Evolutionary conservation across 2,888 invertebrate species (phyloP), one percentile per base, ranked within the genome.

Genomic region (Microctonus hyperodae): DNA sequence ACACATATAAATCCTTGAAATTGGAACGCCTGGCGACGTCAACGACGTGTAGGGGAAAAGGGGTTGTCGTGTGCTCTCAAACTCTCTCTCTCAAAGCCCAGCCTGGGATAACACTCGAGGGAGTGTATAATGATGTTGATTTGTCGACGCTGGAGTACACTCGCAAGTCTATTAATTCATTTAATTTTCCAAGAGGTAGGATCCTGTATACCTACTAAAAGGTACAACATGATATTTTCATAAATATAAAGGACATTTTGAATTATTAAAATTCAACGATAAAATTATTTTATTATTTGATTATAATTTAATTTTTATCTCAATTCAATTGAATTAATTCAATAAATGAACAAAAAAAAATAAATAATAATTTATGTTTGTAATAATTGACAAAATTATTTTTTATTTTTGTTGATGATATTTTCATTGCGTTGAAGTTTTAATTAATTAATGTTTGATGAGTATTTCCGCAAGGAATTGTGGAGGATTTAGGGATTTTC

Each of bases 1-100:
- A 55, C 56, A 64, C 44, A 63, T 63, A 64, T 64, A 64, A 56
- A 56, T 64, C 55, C 63, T 64, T 55, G 63, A 64, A 62, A 62
- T 62, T 62, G 62, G 62, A 62, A 62, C 62, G 62, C 60, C 50
- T 60, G 44, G 60, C 60, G 60, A 50, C 51, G 33, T 16, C 25
- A 62, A 35, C 53, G 53, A 62, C 25, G 23, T 61, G 50, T 7
- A 31, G 51, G 20, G 35, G 28, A 28, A 44, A 44, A n/a, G 44
- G 44, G 44, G 44, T 10, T 10, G 10, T 44, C 16, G 16, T 37
- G 37, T 62, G 44, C 53, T 53, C 51, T 51, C 53, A 25, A 37
- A 35, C 25, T 33, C 53, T 35, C 62, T 31, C 48, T 44, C 16
- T 44, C 16, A 44, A 16, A 44, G 16, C 16, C 16, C 16, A 16